phyloP scores from a whole-genome alignment of 1,140 invertebrate genomes.

The Zeugodacus cucurbitae region DNA sequence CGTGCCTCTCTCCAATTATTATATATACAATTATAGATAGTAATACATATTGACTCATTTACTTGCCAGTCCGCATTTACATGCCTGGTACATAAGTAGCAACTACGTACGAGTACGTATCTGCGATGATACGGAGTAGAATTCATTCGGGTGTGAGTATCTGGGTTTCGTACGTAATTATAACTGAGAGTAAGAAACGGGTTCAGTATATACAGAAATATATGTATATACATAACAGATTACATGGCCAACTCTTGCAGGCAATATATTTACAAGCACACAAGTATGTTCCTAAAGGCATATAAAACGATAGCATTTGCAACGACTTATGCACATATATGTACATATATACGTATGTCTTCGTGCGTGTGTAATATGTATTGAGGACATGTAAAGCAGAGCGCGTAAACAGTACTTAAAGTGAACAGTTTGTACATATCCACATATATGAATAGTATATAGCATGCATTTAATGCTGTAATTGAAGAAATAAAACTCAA shows the following conservation, averaged over 20 bases:
- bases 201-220: neutral
- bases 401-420: slow-evolving; percentile 9
- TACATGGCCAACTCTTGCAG: neutral
- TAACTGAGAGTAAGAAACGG: no score
- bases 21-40: neutral
- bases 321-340: neutral
- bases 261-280: neutral
- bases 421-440: neutral
- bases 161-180: neutral
- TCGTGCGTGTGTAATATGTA: neutral
- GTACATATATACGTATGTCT: neutral
- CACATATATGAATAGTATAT: neutral
- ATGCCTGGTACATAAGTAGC: no score
- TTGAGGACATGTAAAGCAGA: neutral
- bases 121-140: neutral
- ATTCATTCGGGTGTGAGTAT: neutral
- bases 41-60: neutral
- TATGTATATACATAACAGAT: neutral
- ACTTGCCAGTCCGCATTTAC: no score
- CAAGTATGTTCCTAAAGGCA: neutral
- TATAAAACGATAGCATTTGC: neutral
- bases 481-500: neutral
- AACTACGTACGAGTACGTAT: no score
- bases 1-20: neutral
- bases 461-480: neutral